Percentiles rank a stretch among this genome's conserved stretches.
These are phyloP conservation scores for Leptinotarsa tumamoca DNA, from an alignment of 2,888 invertebrate species.

Conservation along the genomic window DNA sequence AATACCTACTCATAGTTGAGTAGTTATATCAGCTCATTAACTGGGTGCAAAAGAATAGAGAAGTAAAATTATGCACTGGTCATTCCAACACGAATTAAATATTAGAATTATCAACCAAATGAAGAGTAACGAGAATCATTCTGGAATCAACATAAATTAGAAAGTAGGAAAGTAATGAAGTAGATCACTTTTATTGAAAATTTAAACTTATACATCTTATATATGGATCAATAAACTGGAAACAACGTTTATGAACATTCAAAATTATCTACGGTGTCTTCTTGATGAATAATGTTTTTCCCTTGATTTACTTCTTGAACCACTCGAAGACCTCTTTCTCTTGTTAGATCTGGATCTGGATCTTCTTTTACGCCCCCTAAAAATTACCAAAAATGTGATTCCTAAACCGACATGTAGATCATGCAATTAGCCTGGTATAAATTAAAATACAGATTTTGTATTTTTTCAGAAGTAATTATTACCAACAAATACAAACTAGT, in stretches of 20 bases:
- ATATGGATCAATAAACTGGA: neutral
- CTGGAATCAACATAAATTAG: too few species aligned
- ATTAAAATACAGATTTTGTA: too few species aligned
- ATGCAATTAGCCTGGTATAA: neutral
- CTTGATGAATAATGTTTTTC: constrained; percentile 30
- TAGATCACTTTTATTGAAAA: constrained; percentile 13
- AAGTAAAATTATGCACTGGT: too few species aligned
- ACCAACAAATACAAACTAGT: too few species aligned
- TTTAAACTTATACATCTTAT: neutral
- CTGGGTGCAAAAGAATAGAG: too few species aligned
- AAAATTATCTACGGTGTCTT: constrained; percentile 34
- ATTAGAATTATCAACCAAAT: too few species aligned
- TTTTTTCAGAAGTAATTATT: too few species aligned
- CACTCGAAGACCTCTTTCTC: constrained; percentile 32
- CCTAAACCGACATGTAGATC: neutral
- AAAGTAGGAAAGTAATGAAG: neutral
- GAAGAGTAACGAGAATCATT: too few species aligned
- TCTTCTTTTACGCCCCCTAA: constrained; percentile 34
- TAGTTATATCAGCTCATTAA: too few species aligned
- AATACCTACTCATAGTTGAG: too few species aligned
- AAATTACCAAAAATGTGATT: constrained; percentile 4
- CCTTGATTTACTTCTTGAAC: constrained; percentile 36
- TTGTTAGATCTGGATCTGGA: constrained; percentile 45
- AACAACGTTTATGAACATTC: neutral
- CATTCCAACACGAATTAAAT: too few species aligned